A percentile compares a stretch with the other conserved stretches of the same genome.
Conservation (phyloP, 2,888 invertebrate species). For the Amiota communis region DNA sequence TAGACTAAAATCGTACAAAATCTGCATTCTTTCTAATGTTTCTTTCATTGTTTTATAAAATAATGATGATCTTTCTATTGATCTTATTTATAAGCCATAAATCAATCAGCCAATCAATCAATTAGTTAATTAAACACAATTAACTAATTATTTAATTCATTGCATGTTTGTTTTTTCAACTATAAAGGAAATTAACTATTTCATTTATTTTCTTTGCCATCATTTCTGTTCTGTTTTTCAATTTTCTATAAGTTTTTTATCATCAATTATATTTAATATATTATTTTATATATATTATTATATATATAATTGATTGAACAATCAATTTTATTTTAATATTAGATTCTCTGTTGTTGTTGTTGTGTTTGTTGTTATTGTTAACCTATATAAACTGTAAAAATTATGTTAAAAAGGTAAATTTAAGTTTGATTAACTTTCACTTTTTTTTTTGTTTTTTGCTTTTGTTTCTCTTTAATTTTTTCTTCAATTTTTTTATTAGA, state of each 20-base stretch:
- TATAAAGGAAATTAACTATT: slow-evolving; percentile 20
- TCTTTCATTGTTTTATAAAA: background rate
- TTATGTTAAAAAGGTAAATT: slow-evolving; percentile 61
- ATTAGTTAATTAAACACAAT: too few species aligned
- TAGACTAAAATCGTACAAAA: slow-evolving; percentile 18
- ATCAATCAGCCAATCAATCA: too few species aligned
- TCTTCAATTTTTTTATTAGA: background rate
- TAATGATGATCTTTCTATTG: too few species aligned
- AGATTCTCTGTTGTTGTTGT: background rate
- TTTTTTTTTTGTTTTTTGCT: background rate
- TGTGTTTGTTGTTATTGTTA: slow-evolving; percentile 46
- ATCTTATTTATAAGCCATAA: too few species aligned
- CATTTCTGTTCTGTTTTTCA: slow-evolving; percentile 29
- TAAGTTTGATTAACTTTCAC: slow-evolving; percentile 56
- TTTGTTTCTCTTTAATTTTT: background rate
- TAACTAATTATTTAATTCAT: too few species aligned
- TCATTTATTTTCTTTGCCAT: slow-evolving; percentile 22
- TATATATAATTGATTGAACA: too few species aligned
- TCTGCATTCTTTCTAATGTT: background rate
- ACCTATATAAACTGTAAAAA: slow-evolving; percentile 66
- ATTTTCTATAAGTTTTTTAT: background rate
- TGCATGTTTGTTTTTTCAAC: background rate
- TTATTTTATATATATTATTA: background rate
- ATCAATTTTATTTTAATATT: background rate
- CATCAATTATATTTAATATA: background rate